These are phyloP conservation scores for Beroe ovata DNA, from an alignment of 37 sponge, comb jelly and placozoan genomes.

Conservation along the genomic window DNA sequence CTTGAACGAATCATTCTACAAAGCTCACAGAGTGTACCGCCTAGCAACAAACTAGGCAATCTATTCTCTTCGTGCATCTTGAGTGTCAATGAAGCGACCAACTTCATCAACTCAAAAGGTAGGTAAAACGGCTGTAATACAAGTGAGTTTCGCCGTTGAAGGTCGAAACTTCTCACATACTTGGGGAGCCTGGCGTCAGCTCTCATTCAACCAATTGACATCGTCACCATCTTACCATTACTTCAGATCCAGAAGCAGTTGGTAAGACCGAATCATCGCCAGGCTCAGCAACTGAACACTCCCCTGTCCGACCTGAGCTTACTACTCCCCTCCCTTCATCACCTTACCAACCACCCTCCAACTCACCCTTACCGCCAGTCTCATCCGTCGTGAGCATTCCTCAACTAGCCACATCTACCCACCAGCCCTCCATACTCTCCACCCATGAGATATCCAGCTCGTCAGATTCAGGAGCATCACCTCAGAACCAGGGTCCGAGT, in stretches of 20 bases:
- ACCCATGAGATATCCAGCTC: not conserved
- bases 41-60: slow-evolving; percentile 14
- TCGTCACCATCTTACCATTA: too few relatives aligned
- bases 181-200: too few relatives aligned
- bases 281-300: too few relatives aligned
- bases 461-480: not conserved
- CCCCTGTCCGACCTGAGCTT: too few relatives aligned
- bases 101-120: slow-evolving; percentile 41
- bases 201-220: too few relatives aligned
- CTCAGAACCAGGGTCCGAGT: not conserved
- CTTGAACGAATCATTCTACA: not conserved
- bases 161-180: too few relatives aligned
- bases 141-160: too few relatives aligned
- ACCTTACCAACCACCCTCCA: not conserved
- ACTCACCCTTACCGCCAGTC: not conserved
- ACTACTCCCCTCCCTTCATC: not conserved
- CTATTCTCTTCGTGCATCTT: slow-evolving; percentile 52
- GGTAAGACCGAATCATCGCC: too few relatives aligned
- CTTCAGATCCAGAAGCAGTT: too few relatives aligned
- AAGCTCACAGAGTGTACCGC: not conserved
- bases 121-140: too few relatives aligned
- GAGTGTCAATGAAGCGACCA: slow-evolving; percentile 29
- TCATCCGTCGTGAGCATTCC: not conserved
- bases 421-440: not conserved
- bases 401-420: not conserved